A percentile compares a stretch with the other conserved stretches of the same genome.
Evolutionary conservation across 2,113 vertebrate species (phyloP).

Genomic region (Odobenus rosmarus): DNA sequence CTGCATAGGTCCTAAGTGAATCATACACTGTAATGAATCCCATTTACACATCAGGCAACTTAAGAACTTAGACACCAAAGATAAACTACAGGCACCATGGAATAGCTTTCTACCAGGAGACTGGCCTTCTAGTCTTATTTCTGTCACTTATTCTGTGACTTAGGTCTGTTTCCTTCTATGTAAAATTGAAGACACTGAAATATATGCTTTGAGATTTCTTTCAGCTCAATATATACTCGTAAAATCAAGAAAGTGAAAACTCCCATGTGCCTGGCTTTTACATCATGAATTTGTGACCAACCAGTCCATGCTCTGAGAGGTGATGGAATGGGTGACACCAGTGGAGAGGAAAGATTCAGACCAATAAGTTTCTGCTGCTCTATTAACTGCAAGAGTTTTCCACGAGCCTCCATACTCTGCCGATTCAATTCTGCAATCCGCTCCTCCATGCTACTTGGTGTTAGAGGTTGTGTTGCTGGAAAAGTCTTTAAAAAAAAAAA

Average conservation of each 20-base stretch:
- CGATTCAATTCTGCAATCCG: conserved; percentile 93
- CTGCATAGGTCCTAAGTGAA: not conserved
- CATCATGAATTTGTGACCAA: conserved; percentile 73
- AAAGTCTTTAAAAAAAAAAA: conserved; percentile 72
- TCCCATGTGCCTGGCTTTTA: not conserved
- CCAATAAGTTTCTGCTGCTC: conserved; percentile 90
- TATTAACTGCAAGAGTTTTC: conserved; percentile 92
- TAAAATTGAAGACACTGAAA: not conserved
- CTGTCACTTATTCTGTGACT: not conserved
- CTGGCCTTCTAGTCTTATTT: not conserved
- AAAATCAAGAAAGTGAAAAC: conserved; percentile 31
- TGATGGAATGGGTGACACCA: conserved; percentile 83
- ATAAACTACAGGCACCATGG: not conserved
- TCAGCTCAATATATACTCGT: not conserved
- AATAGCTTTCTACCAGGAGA: not conserved
- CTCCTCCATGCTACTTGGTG: conserved; percentile 87
- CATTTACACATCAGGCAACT: not conserved
- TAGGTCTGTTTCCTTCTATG: not conserved
- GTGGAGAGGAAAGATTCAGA: conserved; percentile 76
- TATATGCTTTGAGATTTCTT: not conserved
- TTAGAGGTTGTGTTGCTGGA: conserved; percentile 20
- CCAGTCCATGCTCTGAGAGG: conserved; percentile 78
- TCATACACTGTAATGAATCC: not conserved
- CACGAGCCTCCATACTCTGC: conserved; percentile 91
- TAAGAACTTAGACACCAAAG: not conserved